Percentiles rank a stretch among this genome's conserved stretches.
Evolutionary conservation across 2,888 invertebrate genomes (phyloP).

Genomic region (Entomobrya proxima): DNA sequence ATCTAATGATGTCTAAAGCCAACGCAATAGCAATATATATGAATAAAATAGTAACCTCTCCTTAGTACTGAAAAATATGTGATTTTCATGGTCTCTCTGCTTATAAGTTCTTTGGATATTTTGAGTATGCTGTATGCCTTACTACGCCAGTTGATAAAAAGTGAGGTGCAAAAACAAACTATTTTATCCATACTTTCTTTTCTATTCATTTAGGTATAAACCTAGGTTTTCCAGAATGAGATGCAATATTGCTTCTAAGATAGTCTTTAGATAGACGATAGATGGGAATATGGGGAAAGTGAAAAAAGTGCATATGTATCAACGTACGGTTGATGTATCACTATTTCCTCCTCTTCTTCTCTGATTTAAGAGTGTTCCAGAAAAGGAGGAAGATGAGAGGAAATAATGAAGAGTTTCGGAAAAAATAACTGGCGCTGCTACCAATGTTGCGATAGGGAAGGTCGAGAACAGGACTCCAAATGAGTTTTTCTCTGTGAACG

Average conservation of each 20-base stretch:
- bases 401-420: slow-evolving; percentile 44
- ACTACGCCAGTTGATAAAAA: too few relatives aligned
- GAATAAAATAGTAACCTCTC: too few relatives aligned
- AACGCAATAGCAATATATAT: too few relatives aligned
- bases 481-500: slow-evolving; percentile 62
- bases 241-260: not conserved
- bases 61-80: too few relatives aligned
- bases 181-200: too few relatives aligned
- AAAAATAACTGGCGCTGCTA: not conserved
- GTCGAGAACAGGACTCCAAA: slow-evolving; percentile 51
- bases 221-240: not conserved
- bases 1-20: too few relatives aligned
- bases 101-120: too few relatives aligned
- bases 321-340: not conserved
- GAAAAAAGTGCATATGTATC: not conserved
- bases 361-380: slow-evolving; percentile 44
- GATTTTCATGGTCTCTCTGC: too few relatives aligned
- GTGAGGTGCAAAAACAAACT: too few relatives aligned
- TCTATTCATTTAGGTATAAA: too few relatives aligned
- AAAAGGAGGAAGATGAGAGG: slow-evolving; percentile 2
- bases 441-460: slow-evolving; percentile 5
- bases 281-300: not conserved
- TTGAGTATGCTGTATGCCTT: too few relatives aligned
- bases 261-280: not conserved
- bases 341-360: slow-evolving; percentile 15